These are phyloP conservation scores for Platyscapa corneri DNA, from an alignment of 1,140 invertebrate species.

Conservation along the genomic window DNA sequence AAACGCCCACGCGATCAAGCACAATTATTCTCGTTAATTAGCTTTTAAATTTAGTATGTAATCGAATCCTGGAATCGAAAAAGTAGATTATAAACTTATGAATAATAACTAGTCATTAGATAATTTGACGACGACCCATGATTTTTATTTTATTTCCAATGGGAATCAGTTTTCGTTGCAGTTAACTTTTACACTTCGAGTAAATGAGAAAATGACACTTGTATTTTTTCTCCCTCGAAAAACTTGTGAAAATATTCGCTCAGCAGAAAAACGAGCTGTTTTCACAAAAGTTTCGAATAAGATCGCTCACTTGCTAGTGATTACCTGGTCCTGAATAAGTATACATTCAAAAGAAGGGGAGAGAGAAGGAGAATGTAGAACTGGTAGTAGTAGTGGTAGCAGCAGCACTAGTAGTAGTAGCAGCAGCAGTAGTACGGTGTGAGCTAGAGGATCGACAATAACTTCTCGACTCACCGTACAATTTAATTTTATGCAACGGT, in stretches of 20 bases:
- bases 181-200: too few relatives aligned
- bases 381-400: neutral
- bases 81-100: too few relatives aligned
- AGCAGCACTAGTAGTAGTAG: neutral
- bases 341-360: slow-evolving; percentile 5
- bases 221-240: neutral
- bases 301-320: neutral
- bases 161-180: too few relatives aligned
- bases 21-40: too few relatives aligned
- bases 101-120: too few relatives aligned
- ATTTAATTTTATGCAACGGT: slow-evolving; percentile 76
- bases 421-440: neutral
- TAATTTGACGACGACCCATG: too few relatives aligned
- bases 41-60: too few relatives aligned
- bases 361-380: neutral
- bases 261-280: neutral
- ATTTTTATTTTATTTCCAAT: too few relatives aligned
- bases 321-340: neutral
- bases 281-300: neutral
- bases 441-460: slow-evolving; percentile 60
- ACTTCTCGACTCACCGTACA: slow-evolving; percentile 73
- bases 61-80: too few relatives aligned
- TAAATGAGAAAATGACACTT: too few relatives aligned
- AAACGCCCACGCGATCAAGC: too few relatives aligned
- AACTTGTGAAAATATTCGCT: neutral